Evolutionary conservation across 2,113 vertebrate genomes (phyloP), one percentile per base, ranked within the genome.

Genomic region (Orcinus orca): DNA sequence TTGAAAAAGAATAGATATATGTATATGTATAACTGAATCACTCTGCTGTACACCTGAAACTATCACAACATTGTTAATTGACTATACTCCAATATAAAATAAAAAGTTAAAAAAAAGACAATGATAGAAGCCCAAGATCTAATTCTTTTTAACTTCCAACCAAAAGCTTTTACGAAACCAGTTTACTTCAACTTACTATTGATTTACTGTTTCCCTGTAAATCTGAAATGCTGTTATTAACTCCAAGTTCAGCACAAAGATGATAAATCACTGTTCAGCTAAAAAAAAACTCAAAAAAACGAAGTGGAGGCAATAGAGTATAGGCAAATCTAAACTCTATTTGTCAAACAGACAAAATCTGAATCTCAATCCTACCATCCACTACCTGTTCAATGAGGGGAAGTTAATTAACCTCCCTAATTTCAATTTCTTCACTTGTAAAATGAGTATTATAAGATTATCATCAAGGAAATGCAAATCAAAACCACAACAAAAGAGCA

Each of bases 141-240:
- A 71, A 95, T 15, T 82, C 38, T 20, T 85, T 31, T 93, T 50
- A 95, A 95, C 9, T 93, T 90, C 41, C 44, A 95, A 95, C 2
- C 5, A 90, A 44, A 73, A 55, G 14, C 71, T 83, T 80, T 74
- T 36, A 71, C 55, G 58, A 96, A 91, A 38, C 3, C n/a, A 47
- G 14, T 53, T 77, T 71, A 79, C 33, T 62, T 95, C 86, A 88
- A 92, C n/a, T 73, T 79, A 67, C 70, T 47, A 84, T 38, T 62
- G 81, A 90, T 77, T 67, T 67, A 90, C 23, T n/a, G 14, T 71
- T 77, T 53, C 14, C 62, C 41, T 79, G 1, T 79, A 93, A 82
- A 67, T 60, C 31, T 76, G 11, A 60, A 93, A 84, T 21, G 68
- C 33, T 60, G 6, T 62, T 53, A 94, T n/a, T 96, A 85, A 85